Conservation (phyloP, 2,113 vertebrate species). For the Onychorhynchus coronatus region DNA sequence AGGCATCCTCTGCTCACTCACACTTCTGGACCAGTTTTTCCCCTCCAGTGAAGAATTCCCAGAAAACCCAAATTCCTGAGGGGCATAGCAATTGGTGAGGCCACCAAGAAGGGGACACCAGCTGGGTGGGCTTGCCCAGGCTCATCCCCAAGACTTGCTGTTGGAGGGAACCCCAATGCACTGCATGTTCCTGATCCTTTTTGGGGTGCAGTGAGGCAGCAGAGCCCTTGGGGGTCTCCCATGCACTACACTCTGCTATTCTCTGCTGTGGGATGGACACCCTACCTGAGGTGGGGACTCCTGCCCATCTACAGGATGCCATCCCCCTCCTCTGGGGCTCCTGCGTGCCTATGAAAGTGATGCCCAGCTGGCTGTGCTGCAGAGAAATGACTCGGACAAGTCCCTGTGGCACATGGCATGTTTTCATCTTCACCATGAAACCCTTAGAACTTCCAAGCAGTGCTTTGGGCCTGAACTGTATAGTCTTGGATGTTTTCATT, state of each 20-base stretch:
- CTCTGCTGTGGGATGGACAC: too few species aligned
- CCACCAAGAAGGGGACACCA: neutral
- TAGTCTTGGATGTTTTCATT: neutral
- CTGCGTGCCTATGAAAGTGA: too few species aligned
- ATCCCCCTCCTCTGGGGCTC: too few species aligned
- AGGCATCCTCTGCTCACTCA: neutral
- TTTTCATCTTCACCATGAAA: accelerated
- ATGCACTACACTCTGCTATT: accelerated
- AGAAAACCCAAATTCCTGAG: accelerated
- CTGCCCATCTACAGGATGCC: too few species aligned
- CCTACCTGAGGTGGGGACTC: neutral
- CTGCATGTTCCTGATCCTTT: accelerated
- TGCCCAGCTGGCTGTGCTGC: accelerated
- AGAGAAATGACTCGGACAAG: too few species aligned
- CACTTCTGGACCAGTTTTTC: accelerated
- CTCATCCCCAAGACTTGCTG: neutral
- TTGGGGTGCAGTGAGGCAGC: accelerated
- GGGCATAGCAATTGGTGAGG: accelerated
- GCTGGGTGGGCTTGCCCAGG: neutral
- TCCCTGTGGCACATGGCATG: accelerated
- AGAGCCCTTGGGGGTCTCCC: neutral
- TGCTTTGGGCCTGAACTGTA: neutral
- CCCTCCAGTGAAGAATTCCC: neutral
- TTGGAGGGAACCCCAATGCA: accelerated
- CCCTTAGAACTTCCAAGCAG: neutral